Conservation (phyloP, 2,797 vertebrate species). For the Rhincodon typus region DNA sequence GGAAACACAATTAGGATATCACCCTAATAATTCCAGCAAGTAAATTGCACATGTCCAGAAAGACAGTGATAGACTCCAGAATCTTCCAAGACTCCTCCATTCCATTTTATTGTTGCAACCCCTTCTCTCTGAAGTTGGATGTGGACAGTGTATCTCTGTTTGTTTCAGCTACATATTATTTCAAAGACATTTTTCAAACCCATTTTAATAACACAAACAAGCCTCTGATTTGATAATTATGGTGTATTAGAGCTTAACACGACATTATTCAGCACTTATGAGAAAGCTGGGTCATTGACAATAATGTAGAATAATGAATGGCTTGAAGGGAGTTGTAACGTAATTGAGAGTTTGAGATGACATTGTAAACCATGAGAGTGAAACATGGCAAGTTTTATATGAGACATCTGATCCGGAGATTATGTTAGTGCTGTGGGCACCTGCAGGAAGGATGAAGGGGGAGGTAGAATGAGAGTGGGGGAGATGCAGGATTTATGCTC, state of each 20-base stretch:
- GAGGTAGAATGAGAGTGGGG: no score
- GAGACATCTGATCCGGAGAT: not conserved
- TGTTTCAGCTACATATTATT: not conserved
- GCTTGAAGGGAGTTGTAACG: conserved; percentile 3
- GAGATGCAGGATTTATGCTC: not conserved
- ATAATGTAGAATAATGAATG: conserved; percentile 35
- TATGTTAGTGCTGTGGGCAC: not conserved
- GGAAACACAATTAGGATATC: not conserved
- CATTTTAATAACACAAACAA: not conserved
- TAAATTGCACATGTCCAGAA: not conserved
- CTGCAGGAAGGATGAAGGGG: no score
- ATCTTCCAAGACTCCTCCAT: not conserved
- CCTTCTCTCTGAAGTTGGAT: not conserved
- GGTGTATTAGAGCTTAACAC: not conserved
- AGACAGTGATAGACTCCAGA: not conserved
- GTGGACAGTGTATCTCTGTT: not conserved
- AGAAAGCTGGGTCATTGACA: not conserved
- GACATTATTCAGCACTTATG: not conserved
- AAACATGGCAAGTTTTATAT: not conserved
- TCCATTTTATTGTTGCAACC: not conserved
- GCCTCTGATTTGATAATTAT: not conserved
- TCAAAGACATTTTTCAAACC: conserved; percentile 12
- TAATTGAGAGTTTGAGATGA: conserved; percentile 22
- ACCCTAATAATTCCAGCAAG: not conserved
- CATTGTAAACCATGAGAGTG: not conserved